Evolutionary conservation across 2,797 vertebrate species (phyloP).

Genomic region (Coreius guichenoti): DNA sequence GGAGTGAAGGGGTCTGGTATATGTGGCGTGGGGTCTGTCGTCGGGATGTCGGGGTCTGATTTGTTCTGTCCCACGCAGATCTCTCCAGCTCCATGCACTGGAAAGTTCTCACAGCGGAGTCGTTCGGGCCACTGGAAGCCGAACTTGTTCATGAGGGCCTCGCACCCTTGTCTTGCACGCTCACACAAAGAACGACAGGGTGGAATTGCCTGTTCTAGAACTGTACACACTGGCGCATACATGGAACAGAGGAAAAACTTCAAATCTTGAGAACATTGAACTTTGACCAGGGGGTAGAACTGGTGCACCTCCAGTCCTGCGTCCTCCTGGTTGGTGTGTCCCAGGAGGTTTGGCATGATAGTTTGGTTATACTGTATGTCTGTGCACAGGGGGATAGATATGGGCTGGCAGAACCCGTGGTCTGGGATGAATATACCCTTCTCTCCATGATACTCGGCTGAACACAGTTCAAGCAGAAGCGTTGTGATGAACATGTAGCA

Average conservation of each 20-base stretch:
- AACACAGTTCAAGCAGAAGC: conserved; percentile 58
- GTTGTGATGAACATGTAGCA: conserved; percentile 66
- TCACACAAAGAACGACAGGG: conserved; percentile 89
- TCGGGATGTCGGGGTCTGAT: conserved; percentile 73
- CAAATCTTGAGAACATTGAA: conserved; percentile 85
- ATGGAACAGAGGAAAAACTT: conserved; percentile 94
- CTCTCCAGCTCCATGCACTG: conserved; percentile 82
- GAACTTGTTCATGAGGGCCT: conserved; percentile 89
- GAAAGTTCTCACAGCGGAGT: conserved; percentile 86
- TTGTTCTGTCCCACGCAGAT: conserved; percentile 92
- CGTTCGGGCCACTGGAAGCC: conserved; percentile 89
- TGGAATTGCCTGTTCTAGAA: conserved; percentile 88
- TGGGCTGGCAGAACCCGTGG: conserved; percentile 92
- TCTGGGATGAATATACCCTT: conserved; percentile 82
- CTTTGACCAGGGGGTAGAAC: conserved; percentile 89
- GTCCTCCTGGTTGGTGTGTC: conserved; percentile 88
- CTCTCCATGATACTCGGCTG: conserved; percentile 75
- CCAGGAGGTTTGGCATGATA: conserved; percentile 90
- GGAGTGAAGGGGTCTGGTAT: conserved; percentile 74
- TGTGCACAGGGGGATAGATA: conserved; percentile 88
- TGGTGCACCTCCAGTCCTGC: conserved; percentile 90
- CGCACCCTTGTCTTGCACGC: conserved; percentile 85
- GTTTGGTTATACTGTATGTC: conserved; percentile 92
- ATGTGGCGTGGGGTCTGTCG: conserved; percentile 75
- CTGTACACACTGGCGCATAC: conserved; percentile 93